Conservation (phyloP, 2,797 vertebrate genomes). For the Sebastes variabilis region DNA sequence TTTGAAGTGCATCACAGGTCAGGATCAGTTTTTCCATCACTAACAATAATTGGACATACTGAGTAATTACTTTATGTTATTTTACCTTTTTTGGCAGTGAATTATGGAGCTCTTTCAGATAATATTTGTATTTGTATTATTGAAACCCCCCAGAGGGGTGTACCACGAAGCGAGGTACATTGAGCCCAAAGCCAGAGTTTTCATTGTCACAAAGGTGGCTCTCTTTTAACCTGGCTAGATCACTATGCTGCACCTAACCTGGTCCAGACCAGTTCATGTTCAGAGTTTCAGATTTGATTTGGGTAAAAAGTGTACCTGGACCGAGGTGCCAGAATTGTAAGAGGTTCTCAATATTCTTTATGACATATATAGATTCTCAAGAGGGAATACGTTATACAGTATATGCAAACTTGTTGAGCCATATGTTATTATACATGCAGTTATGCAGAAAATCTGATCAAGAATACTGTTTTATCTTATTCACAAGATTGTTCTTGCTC, state of each 20-base stretch:
- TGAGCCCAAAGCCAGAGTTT: not conserved
- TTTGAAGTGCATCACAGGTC: not conserved
- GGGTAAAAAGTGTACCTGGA: not conserved
- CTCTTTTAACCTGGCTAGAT: not conserved
- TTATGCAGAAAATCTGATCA: not conserved
- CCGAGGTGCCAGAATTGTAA: not conserved
- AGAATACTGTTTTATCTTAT: not conserved
- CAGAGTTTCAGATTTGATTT: not conserved
- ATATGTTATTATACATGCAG: not conserved
- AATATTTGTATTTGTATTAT: not conserved
- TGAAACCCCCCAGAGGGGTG: not conserved
- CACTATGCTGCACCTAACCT: not conserved
- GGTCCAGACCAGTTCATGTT: too few relatives aligned
- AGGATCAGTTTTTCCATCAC: not conserved
- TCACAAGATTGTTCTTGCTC: not conserved
- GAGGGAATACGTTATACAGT: not conserved
- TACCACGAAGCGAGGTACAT: not conserved
- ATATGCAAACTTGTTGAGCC: not conserved
- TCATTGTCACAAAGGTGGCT: not conserved
- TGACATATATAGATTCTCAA: not conserved
- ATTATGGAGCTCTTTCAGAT: not conserved
- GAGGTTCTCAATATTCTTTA: not conserved
- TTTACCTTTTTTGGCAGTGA: not conserved
- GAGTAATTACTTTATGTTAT: not conserved
- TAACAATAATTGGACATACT: not conserved